A percentile compares a stretch with the other conserved stretches of the same genome.
Conservation (phyloP, 2,888 invertebrate genomes). For the Cylloceria caligata region DNA sequence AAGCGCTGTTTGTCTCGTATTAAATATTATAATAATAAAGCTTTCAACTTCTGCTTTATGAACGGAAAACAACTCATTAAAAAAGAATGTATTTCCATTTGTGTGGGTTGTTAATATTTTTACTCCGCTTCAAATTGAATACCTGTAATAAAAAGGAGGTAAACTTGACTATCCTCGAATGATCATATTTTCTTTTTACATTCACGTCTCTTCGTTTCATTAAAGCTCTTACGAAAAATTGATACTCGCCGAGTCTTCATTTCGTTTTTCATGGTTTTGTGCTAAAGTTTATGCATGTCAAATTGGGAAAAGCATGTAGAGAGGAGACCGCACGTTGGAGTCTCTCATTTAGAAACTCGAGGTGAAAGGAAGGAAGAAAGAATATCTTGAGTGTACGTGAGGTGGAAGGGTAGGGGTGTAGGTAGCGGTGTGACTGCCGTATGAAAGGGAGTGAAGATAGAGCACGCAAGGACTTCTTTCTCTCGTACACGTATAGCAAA, state of each 20-base stretch:
- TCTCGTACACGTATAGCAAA: slow-evolving; percentile 17
- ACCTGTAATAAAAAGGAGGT: background rate
- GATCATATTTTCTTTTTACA: background rate
- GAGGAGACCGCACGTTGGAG: slow-evolving; percentile 14
- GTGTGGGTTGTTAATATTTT: background rate
- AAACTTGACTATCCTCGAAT: slow-evolving; percentile 11
- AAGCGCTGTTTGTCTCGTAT: too few relatives aligned
- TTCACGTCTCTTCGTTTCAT: background rate
- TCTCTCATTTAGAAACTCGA: slow-evolving; percentile 38
- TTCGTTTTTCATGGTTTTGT: slow-evolving; percentile 7
- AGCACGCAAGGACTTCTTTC: slow-evolving; percentile 11
- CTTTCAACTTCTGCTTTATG: too few relatives aligned
- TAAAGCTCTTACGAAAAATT: slow-evolving; percentile 28
- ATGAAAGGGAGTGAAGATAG: slow-evolving; percentile 35
- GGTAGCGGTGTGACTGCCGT: slow-evolving; percentile 6
- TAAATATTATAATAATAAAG: too few relatives aligned
- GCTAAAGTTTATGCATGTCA: slow-evolving; percentile 31
- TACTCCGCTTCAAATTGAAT: slow-evolving; percentile 1
- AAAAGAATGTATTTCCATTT: background rate
- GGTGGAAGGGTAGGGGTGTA: background rate
- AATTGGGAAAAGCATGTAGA: slow-evolving; percentile 28
- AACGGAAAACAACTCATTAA: background rate
- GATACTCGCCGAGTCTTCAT: background rate
- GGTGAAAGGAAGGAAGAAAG: slow-evolving; percentile 26
- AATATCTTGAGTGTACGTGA: slow-evolving; percentile 29